phyloP scores from a whole-genome alignment of 2,888 invertebrate genomes.

The Hypena proboscidalis region DNA sequence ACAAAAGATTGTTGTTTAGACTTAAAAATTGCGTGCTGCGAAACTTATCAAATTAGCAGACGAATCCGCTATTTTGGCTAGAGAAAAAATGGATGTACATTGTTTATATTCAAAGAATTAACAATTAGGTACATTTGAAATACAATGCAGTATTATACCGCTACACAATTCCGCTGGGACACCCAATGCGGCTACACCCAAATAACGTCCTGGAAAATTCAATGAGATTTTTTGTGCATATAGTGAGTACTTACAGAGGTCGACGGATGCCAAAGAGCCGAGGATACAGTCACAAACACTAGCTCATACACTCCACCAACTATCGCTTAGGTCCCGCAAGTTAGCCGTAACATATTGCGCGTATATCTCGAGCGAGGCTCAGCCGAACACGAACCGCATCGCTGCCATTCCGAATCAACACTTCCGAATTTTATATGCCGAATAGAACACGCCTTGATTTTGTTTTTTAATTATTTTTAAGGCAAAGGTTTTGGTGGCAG shows the following conservation, averaged over 20 bases:
- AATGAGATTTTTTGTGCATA: too few relatives aligned
- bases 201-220: conserved; percentile 9
- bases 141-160: too few relatives aligned
- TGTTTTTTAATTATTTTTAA: conserved; percentile 47
- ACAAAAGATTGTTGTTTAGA: too few relatives aligned
- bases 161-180: too few relatives aligned
- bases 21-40: too few relatives aligned
- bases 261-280: conserved; percentile 17
- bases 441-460: conserved; percentile 41
- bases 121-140: too few relatives aligned
- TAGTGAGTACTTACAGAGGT: conserved; percentile 27
- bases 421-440: conserved; percentile 29
- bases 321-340: conserved; percentile 43
- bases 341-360: conserved; percentile 45
- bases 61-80: too few relatives aligned
- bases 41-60: too few relatives aligned
- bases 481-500: conserved; percentile 46
- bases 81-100: too few relatives aligned
- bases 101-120: too few relatives aligned
- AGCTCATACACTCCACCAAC: conserved; percentile 38
- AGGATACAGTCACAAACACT: conserved; percentile 37
- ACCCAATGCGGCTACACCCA: conserved; percentile 13
- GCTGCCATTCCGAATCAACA: conserved; percentile 38
- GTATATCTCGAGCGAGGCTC: conserved; percentile 11
- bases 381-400: conserved; percentile 9